Conservation (phyloP, 2,113 vertebrate genomes). For the Hemibagrus wyckioides region DNA sequence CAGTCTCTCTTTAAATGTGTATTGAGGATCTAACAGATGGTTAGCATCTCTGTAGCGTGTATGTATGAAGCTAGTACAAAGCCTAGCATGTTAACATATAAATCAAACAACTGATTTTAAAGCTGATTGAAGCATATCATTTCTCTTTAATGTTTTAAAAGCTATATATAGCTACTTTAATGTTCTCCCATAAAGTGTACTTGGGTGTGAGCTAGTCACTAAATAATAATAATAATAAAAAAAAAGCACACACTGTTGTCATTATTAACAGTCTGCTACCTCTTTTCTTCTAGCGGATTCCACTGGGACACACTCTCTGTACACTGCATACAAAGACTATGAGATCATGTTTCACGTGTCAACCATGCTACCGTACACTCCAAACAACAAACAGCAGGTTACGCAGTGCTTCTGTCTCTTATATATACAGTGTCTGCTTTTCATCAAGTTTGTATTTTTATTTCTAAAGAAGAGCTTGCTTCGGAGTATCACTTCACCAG, state of each 20-base stretch:
- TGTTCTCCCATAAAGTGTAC: not conserved
- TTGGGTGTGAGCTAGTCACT: not conserved
- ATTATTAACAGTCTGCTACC: not conserved
- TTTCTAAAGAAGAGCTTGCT: not conserved
- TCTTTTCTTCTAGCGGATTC: slow-evolving; percentile 69
- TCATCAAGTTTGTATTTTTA: not conserved
- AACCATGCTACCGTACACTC: slow-evolving; percentile 93
- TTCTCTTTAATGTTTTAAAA: not conserved
- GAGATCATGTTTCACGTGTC: slow-evolving; percentile 80
- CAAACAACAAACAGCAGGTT: slow-evolving; percentile 99
- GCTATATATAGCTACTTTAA: not conserved
- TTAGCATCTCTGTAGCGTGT: not conserved
- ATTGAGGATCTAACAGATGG: not conserved
- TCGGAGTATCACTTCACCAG: not conserved
- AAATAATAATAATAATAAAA: not conserved
- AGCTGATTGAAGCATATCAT: no score
- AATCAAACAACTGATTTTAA: not conserved
- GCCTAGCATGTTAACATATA: not conserved
- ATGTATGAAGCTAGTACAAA: not conserved
- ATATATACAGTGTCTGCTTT: not conserved
- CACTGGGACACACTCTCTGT: slow-evolving; percentile 75
- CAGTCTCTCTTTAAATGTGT: not conserved
- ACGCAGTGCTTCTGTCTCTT: not conserved
- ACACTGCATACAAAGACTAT: slow-evolving; percentile 75
- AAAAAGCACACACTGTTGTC: not conserved